Evolutionary conservation across 23 tunicate genomes (phyloP).

Genomic region (Halocynthia aurantium): DNA sequence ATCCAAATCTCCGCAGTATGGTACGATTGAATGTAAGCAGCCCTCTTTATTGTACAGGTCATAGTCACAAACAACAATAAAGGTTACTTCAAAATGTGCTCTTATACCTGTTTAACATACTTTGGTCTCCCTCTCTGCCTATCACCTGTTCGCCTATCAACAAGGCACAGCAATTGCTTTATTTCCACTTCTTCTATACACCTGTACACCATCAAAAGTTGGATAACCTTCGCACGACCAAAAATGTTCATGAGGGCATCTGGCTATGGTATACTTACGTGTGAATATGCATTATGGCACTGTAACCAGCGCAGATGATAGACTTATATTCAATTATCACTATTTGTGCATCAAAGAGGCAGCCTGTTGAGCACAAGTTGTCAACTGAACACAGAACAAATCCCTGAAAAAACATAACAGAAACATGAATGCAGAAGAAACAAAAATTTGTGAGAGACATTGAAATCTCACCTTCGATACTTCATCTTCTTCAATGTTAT

Average conservation of each 20-base stretch:
- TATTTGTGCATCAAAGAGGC: conserved; percentile 85
- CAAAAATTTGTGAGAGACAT: neutral
- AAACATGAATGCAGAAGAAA: neutral
- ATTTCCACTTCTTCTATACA: conserved; percentile 91
- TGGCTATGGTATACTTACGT: conserved; percentile 56
- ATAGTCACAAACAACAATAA: no score
- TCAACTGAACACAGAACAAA: conserved; percentile 86
- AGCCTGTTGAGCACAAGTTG: conserved; percentile 62
- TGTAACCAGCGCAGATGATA: conserved; percentile 92
- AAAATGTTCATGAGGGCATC: neutral
- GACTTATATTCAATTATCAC: conserved; percentile 93
- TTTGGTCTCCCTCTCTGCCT: conserved; percentile 58
- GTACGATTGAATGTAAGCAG: no score
- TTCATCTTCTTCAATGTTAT: conserved; percentile 85
- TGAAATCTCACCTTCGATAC: conserved; percentile 59
- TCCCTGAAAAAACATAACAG: conserved; percentile 46
- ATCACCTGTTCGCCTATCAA: conserved; percentile 89
- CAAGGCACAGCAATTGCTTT: conserved; percentile 42
- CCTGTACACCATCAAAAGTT: conserved; percentile 16
- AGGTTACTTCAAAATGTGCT: no score
- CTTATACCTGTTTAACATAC: conserved; percentile 83
- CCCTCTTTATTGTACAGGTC: no score
- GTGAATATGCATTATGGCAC: conserved; percentile 92
- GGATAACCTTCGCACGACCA: neutral
- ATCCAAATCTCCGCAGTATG: no score